Conservation (phyloP, 64 coral and sea anemone genomes). For the Astreopora myriophthalma region DNA sequence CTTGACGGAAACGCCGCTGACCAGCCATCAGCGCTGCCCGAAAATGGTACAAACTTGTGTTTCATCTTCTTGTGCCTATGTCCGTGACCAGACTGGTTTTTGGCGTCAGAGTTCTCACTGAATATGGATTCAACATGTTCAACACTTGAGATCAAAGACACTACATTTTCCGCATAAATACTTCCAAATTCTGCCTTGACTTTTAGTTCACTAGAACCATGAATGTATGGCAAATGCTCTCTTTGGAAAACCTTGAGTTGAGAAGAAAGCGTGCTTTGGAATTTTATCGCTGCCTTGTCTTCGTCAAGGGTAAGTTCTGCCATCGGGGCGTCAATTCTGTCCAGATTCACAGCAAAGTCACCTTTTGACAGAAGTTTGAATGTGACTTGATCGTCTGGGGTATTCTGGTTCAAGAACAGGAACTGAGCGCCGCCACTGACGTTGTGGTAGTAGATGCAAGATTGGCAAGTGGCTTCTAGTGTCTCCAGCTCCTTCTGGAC, state of each 20-base stretch:
- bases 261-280: background rate
- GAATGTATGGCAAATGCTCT: constrained; percentile 45
- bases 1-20: background rate
- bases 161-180: constrained; percentile 67
- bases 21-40: background rate
- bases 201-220: constrained; percentile 34
- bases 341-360: constrained; percentile 78
- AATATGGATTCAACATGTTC: constrained; percentile 7
- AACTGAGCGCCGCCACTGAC: constrained; percentile 54
- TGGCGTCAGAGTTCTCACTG: constrained; percentile 32
- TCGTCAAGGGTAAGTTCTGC: no score
- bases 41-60: background rate
- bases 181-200: constrained; percentile 71
- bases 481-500: constrained; percentile 65
- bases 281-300: background rate
- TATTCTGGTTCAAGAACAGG: constrained; percentile 72
- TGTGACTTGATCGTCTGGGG: constrained; percentile 13
- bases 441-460: constrained; percentile 70
- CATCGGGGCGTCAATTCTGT: no score
- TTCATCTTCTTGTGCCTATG: background rate
- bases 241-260: constrained; percentile 26
- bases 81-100: background rate
- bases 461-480: constrained; percentile 39
- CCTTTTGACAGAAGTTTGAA: constrained; percentile 53
- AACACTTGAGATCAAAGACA: background rate